These are phyloP conservation scores for Orientallactaga sibirica DNA, from an alignment of 2,797 vertebrate genomes.

Conservation along the genomic window DNA sequence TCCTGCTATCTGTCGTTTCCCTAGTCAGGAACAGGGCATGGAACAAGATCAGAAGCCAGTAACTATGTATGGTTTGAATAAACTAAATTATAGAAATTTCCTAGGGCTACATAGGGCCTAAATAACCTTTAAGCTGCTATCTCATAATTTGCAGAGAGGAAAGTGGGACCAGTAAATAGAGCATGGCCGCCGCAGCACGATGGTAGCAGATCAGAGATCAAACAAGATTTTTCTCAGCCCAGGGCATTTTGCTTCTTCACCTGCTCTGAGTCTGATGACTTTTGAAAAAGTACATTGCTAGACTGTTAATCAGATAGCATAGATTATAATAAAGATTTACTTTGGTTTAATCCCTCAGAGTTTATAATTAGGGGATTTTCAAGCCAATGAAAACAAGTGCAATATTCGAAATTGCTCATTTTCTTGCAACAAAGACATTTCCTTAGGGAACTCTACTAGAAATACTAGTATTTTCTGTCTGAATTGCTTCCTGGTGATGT, in stretches of 20 bases:
- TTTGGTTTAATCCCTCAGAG: conserved; percentile 15
- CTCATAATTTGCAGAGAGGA: not conserved
- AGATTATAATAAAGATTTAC: not conserved
- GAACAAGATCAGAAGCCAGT: not conserved
- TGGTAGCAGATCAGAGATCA: not conserved
- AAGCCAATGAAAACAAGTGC: conserved; percentile 28
- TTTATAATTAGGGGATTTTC: conserved; percentile 18
- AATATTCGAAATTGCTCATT: conserved; percentile 55
- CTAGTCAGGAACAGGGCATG: not conserved
- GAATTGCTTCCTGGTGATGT: conserved; percentile 66
- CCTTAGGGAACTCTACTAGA: conserved; percentile 50
- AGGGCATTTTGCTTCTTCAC: not conserved
- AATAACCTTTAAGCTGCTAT: not conserved
- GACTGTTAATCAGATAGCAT: not conserved
- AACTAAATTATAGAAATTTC: not conserved
- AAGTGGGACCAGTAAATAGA: not conserved
- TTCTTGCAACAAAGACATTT: conserved; percentile 61
- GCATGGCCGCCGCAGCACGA: not conserved
- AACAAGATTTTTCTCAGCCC: not conserved
- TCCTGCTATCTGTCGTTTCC: not conserved
- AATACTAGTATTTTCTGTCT: not conserved
- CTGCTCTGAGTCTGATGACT: not conserved
- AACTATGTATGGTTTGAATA: not conserved
- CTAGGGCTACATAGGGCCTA: not conserved
- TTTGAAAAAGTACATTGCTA: conserved; percentile 16